These are phyloP conservation scores for Myodes glareolus DNA, from an alignment of 2,113 vertebrate species.

Conservation along the genomic window DNA sequence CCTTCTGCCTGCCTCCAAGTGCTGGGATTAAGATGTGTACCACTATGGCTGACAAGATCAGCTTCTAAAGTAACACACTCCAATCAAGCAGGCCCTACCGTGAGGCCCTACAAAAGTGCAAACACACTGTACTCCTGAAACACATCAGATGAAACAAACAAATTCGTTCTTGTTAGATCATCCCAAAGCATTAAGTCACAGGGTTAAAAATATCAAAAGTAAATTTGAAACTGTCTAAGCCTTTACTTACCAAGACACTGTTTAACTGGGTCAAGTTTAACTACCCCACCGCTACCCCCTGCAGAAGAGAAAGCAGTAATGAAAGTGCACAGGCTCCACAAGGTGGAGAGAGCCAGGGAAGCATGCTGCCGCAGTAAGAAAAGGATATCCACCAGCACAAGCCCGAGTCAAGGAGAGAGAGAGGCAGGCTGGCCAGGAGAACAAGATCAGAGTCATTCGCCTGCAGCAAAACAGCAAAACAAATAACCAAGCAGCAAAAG, in stretches of 20 bases:
- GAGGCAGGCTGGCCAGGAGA: conserved; percentile 92
- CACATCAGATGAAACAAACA: background rate
- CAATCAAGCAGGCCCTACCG: background rate
- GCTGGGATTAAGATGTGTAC: background rate
- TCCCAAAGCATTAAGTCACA: conserved; percentile 20
- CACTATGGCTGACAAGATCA: background rate
- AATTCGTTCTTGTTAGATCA: background rate
- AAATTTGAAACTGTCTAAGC: background rate
- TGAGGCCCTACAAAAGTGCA: background rate
- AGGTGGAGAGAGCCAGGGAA: background rate
- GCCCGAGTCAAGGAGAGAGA: conserved; percentile 93
- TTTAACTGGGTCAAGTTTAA: background rate
- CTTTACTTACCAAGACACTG: conserved; percentile 36
- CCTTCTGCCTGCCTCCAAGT: background rate
- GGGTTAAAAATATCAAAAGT: conserved; percentile 16
- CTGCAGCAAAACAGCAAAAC: conserved; percentile 83
- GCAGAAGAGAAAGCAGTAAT: background rate
- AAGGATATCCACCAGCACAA: conserved; percentile 98
- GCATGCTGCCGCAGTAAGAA: conserved; percentile 1
- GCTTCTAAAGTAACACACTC: conserved; percentile 23
- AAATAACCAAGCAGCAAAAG: conserved; percentile 40
- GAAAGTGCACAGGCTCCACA: background rate
- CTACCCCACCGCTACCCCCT: background rate
- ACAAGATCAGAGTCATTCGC: conserved; percentile 92
- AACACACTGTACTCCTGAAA: background rate